phyloP scores from a whole-genome alignment of 2,888 invertebrate genomes.

The Meghimatium bilineatum region DNA sequence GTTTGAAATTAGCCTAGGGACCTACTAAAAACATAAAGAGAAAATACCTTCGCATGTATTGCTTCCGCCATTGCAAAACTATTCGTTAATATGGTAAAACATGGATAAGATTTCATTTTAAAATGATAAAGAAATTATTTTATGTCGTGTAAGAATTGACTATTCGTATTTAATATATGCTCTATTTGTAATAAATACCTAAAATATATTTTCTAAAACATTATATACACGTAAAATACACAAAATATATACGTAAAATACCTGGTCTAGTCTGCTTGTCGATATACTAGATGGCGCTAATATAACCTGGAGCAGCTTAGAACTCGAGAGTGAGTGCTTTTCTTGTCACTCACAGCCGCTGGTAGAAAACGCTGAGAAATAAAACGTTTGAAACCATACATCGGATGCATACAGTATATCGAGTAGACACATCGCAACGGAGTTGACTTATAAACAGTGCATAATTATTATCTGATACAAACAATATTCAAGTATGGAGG shows the following conservation, averaged over 20 bases:
- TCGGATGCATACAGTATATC: background rate
- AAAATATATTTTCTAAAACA: no score
- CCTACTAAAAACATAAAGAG: background rate
- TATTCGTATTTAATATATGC: no score
- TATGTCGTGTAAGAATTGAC: no score
- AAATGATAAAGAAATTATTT: no score
- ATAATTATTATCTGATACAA: background rate
- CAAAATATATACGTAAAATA: background rate
- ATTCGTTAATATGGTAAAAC: conserved; percentile 48
- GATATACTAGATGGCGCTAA: conserved; percentile 34
- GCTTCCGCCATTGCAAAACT: conserved; percentile 47
- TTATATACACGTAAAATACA: no score
- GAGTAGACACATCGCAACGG: no score
- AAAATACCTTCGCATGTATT: conserved; percentile 2
- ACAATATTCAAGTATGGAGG: background rate
- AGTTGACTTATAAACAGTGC: background rate
- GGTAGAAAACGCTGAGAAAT: background rate
- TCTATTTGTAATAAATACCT: background rate
- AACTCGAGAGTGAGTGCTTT: background rate
- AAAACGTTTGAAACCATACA: background rate
- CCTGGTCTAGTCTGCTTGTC: background rate
- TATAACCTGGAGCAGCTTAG: background rate
- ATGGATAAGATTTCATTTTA: conserved; percentile 38
- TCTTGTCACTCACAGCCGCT: background rate
- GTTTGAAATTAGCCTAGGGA: no score